Conservation (phyloP, 2,797 vertebrate genomes). For the Gambusia yucatana region DNA sequence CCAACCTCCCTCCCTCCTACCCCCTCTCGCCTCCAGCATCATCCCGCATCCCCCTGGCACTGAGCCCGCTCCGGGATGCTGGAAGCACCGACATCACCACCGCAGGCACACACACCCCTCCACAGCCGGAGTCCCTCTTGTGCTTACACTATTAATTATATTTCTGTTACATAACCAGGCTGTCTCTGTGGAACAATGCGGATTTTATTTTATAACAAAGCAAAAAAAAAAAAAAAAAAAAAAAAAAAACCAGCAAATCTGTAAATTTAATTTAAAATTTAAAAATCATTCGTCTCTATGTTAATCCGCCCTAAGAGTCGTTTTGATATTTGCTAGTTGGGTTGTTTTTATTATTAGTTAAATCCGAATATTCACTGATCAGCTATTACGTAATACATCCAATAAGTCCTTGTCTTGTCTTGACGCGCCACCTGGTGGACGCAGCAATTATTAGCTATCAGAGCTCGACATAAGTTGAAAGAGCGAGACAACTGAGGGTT, state of each 20-base stretch:
- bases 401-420: not conserved
- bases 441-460: not conserved
- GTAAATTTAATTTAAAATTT: not conserved
- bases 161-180: not conserved
- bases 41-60: conserved; percentile 60
- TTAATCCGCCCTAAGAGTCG: conserved; percentile 1
- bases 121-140: not conserved
- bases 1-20: not conserved
- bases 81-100: conserved; percentile 9
- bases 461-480: not conserved
- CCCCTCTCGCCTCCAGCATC: conserved; percentile 35
- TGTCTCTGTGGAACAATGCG: not conserved
- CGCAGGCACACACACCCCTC: not conserved
- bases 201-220: not conserved
- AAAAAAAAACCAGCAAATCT: not conserved
- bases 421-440: conserved; percentile 38
- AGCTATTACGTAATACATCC: conserved; percentile 44
- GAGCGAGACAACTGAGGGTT: too few species aligned
- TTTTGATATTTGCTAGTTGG: not conserved
- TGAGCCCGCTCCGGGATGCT: conserved; percentile 17
- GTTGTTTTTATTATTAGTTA: not conserved
- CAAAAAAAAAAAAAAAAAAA: too few species aligned
- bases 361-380: conserved; percentile 15
- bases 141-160: not conserved
- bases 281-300: not conserved